Percentiles rank a stretch among this genome's conserved stretches.
Evolutionary conservation across 2,797 vertebrate genomes (phyloP).

Genomic region (Siniperca scherzeri): DNA sequence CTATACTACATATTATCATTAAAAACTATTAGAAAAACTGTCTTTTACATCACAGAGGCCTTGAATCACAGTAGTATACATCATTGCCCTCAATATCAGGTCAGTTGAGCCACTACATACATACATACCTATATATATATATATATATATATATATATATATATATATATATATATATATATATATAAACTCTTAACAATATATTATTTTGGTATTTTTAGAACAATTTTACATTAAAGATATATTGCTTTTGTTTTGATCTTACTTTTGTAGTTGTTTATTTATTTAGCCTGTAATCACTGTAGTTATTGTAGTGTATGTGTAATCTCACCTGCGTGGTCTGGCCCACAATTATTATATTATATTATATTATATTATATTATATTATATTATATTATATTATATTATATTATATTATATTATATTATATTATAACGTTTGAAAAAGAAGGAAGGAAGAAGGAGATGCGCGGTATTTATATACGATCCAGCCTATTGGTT

Average conservation of each 20-base stretch:
- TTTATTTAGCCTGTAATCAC: background rate
- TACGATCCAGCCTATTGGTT: background rate
- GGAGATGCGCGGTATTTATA: conserved; percentile 20
- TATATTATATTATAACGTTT: background rate
- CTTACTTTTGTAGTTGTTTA: background rate
- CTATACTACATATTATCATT: background rate
- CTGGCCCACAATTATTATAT: background rate
- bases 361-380: background rate
- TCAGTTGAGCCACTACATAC: background rate
- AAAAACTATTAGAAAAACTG: too few relatives aligned
- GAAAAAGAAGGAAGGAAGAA: background rate
- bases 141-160: too few relatives aligned
- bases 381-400: background rate
- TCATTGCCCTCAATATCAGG: background rate
- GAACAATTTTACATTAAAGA: background rate
- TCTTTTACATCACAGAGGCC: background rate
- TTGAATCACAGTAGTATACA: background rate
- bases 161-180: too few relatives aligned
- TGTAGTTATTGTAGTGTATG: background rate
- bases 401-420: background rate
- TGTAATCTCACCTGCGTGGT: background rate
- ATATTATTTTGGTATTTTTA: too few relatives aligned
- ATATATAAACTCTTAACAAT: too few relatives aligned
- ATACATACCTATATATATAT: too few relatives aligned
- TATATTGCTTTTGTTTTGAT: background rate